Conservation (phyloP, 2,797 vertebrate genomes). For the Falco peregrinus region DNA sequence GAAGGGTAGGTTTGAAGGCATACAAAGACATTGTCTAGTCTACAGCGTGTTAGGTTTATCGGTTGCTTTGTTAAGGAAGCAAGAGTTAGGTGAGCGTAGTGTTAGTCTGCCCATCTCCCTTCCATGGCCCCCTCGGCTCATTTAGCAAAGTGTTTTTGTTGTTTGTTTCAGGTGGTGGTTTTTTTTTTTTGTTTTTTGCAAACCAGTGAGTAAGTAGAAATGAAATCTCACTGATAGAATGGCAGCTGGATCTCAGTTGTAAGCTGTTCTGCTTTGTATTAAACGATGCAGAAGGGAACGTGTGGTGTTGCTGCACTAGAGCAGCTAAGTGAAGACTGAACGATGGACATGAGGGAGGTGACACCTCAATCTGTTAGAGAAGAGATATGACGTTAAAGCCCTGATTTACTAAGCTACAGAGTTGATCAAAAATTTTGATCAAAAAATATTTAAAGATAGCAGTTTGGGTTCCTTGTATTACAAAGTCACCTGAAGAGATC, state of each 20-base stretch:
- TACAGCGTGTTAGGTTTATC: not conserved
- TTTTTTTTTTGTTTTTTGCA: not conserved
- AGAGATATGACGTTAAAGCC: not conserved
- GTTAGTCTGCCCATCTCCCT: slow-evolving; percentile 32
- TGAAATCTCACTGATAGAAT: not conserved
- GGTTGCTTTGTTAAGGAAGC: slow-evolving; percentile 42
- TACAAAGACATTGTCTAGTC: not conserved
- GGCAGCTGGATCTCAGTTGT: not conserved
- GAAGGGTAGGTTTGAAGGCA: not conserved
- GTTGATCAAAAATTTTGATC: not conserved
- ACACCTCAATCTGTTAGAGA: not conserved
- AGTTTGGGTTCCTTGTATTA: not conserved
- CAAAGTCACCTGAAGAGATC: not conserved
- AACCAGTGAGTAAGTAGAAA: not conserved
- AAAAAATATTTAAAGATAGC: not conserved
- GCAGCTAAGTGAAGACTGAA: not conserved
- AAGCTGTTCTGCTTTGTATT: not conserved
- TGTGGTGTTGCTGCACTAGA: not conserved
- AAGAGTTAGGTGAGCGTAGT: not conserved
- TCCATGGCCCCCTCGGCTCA: not conserved
- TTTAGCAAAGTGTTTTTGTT: not conserved
- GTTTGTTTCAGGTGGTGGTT: too few relatives aligned
- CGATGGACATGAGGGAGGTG: not conserved
- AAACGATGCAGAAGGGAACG: not conserved
- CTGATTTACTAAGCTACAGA: not conserved